phyloP scores from a whole-genome alignment of 2,113 vertebrate species.

The Aphelocoma coerulescens region DNA sequence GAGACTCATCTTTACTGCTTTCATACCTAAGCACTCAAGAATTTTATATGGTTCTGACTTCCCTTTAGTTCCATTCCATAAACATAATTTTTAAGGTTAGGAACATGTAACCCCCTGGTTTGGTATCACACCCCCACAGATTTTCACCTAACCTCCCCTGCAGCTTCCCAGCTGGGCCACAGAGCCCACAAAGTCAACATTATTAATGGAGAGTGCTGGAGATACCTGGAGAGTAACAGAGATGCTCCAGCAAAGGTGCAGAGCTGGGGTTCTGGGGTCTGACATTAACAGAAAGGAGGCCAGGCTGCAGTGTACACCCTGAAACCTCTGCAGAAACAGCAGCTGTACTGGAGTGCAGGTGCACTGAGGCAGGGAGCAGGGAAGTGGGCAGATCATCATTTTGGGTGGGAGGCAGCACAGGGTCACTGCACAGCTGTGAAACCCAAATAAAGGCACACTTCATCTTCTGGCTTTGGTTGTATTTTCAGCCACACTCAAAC shows the following conservation, averaged over 20 bases:
- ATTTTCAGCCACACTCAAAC: background rate
- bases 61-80: background rate
- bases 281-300: background rate
- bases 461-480: background rate
- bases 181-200: background rate
- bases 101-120: background rate
- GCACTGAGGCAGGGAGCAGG: background rate
- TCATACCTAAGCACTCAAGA: background rate
- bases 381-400: background rate
- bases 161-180: background rate
- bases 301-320: background rate
- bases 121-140: background rate
- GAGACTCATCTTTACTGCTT: background rate
- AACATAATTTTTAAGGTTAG: background rate
- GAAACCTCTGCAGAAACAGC: background rate
- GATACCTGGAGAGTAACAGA: background rate
- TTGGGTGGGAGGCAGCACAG: background rate
- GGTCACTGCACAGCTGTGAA: background rate
- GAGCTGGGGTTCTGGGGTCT: background rate
- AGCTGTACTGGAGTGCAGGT: background rate
- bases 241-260: background rate
- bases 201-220: background rate
- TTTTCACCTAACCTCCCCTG: background rate
- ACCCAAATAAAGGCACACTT: constrained; percentile 22
- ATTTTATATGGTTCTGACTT: background rate